Evolutionary conservation across 2,113 vertebrate species (phyloP), one percentile per base, ranked within the genome.

Genomic region (Tachuris rubrigastra): DNA sequence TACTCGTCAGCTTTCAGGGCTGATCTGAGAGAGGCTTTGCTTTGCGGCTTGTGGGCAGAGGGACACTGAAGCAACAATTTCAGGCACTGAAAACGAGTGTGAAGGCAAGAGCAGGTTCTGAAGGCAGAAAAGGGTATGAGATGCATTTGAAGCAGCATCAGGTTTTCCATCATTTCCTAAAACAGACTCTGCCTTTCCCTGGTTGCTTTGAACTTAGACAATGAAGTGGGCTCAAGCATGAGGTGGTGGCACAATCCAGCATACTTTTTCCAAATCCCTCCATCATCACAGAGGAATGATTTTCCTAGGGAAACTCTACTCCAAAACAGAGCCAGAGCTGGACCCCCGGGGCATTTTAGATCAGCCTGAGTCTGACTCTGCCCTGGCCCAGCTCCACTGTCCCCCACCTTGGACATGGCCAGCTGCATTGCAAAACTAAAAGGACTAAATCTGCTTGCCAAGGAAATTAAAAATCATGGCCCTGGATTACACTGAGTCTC

Each of bases 401-500:
- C n/a, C n/a, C n/a, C n/a, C n/a, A n/a, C n/a, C n/a, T n/a, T n/a
- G n/a, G n/a, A n/a, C n/a, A n/a, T n/a, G n/a, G n/a, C n/a, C n/a
- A n/a, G n/a, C 24, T 41, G 53, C 16, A 16, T 0, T 27, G 33
- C 37, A 46, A 24, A 62, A 41, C 22, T 39, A 59, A 39, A 55
- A 14, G 20, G 11, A 74, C 30, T 28, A 56, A 44, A 71, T 10
- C 14, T 1, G 0, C 41, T 55, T 62, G 39, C 41, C 47, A 79
- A 83, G 23, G 24, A 81, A 81, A 68, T 30, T 7, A 47, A 56
- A 22, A 62, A 15, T 41, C 8, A 39, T 0, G 1, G 37, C 4
- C 0, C 0, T 33, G 69, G 37, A 42, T 39, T 76, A 20, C 15
- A 13, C 24, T 0, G 2, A 30, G 12, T 24, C 5, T 42, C 60